Base-by-base conservation (phyloP, 2,888 invertebrate genomes). In the Tipula lateralis region DNA sequence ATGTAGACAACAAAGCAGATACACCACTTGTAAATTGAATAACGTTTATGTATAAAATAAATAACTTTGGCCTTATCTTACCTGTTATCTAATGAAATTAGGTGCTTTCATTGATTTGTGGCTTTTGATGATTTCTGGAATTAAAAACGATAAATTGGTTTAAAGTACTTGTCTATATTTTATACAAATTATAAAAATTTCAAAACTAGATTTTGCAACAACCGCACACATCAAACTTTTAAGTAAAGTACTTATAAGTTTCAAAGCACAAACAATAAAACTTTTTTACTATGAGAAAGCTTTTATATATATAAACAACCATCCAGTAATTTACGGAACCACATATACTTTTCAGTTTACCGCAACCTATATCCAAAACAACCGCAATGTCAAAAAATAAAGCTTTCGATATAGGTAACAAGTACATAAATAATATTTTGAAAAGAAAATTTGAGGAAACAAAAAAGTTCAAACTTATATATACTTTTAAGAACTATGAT, bases 11-110 rank as follows among this genome's bases (percentile, higher is more conserved):
- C 66, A 66, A 19, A 66, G 66, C 24, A 66, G 16, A 50, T 50
- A 16, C 0, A 12, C 16, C 12, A 50, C 16, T 9, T 4, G 16
- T 44, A 44, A 5, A 36, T 32, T 6, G 3, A 32, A n/a, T n/a
- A n/a, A n/a, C n/a, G 32, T 13, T 16, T 16, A 44, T 44, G 16
- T 44, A 39, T 39, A 39, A n/a, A n/a, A 16, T 16, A 44, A n/a
- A 44, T 16, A 44, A 44, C 1, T 66, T 66, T 24, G n/a, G n/a
- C n/a, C 12, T 66, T 24, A 24, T 24, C 66, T 66, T 66, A 66
- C 66, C 66, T 66, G 66, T 66, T 66, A 66, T 66, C 24, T 66
- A 66, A 66, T 66, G 66, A 66, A 66, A 24, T 66, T 66, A 24
- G 24, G 66, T 66, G 66, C 7, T 66, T 66, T 24, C 66, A 66